phyloP scores from a whole-genome alignment of 2,797 vertebrate species.

The Triplophysa bombifrons region DNA sequence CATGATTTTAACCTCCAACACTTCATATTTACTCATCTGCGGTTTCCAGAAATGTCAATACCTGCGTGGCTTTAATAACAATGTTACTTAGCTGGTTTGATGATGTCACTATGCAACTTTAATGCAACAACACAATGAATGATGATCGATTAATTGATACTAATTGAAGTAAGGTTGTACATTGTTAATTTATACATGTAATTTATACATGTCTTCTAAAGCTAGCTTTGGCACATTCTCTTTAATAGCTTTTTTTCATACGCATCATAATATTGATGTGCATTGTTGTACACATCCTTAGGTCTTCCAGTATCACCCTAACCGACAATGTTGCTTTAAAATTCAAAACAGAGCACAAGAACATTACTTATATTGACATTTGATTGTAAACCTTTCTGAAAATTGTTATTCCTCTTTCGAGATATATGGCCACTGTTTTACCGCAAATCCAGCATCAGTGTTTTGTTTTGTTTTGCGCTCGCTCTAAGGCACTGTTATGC shows the following conservation, averaged over 20 bases:
- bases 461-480: neutral
- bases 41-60: neutral
- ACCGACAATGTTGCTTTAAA: too few species aligned
- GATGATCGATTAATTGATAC: neutral
- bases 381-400: too few species aligned
- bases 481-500: conserved; percentile 32
- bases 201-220: too few species aligned
- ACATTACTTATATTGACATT: too few species aligned
- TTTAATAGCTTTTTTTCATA: too few species aligned
- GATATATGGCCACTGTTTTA: neutral
- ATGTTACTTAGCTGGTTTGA: neutral
- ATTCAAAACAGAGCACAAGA: too few species aligned
- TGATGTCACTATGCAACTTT: neutral
- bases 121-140: neutral
- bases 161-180: neutral
- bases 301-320: too few species aligned
- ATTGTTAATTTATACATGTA: too few species aligned
- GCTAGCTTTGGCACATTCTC: too few species aligned
- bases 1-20: conserved; percentile 1
- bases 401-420: neutral
- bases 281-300: too few species aligned
- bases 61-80: neutral
- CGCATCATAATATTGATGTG: too few species aligned
- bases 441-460: neutral
- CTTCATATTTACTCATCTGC: neutral